Base-by-base conservation (phyloP, 1,140 invertebrate genomes). In the Bombus terrestris region DNA sequence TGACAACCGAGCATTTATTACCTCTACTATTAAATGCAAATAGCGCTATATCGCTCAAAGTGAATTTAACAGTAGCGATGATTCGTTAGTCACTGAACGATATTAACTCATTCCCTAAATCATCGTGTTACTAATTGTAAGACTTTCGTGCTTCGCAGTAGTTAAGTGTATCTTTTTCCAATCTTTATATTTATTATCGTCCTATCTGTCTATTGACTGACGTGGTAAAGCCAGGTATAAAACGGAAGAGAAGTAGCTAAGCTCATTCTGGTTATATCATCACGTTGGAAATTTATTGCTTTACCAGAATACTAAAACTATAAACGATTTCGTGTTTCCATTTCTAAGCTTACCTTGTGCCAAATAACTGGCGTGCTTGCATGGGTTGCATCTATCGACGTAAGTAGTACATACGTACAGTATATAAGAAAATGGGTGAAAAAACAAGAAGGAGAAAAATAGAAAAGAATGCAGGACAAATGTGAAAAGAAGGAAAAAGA, bases 241-340 rank as follows among this genome's bases (percentile, higher is more conserved):
- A 68, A 68, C 35, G 8, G 47, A 75, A 3, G 37, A 25, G 47
- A 57, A 37, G 28, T 10, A 35, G 53, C 41, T 43, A 41, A 25
- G 12, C 39, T 72, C 71, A n/a, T 43, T 76, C 47, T 37, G n/a
- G 41, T 76, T 59, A 37, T 12, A 37, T 28, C 74, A 28, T 39
- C 35, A 2, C n/a, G 73, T n/a, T 8, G 25, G 13, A 59, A 59
- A 76, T 76, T 76, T 76, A 76, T 76, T 41, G 71, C 28, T 39
- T 59, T 59, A 76, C 47, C 74, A 37, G 35, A 59, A 76, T 76
- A 13, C 25, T 59, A 59, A 76, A 53, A n/a, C 35, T 37, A 59
- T 39, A 59, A 59, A 76, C 53, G 53, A 76, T 76, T 76, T n/a
- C 12, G 28, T 35, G 35, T 25, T 39, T 76, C 37, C n/a, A 18